phyloP scores from a whole-genome alignment of 2,888 invertebrate genomes.

The Amiota minor region DNA sequence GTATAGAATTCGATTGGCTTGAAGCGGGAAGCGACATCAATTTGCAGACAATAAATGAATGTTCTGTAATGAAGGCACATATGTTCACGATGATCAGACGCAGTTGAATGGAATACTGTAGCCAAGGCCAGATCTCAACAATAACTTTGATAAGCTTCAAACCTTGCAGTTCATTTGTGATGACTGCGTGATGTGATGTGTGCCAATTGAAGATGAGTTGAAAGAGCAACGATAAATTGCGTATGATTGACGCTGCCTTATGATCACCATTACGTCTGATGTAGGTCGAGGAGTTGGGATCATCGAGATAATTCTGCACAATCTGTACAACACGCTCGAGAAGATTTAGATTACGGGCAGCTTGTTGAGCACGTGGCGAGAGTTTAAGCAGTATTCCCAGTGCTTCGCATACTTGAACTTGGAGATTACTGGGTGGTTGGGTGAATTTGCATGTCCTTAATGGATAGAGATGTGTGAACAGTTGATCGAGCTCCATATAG shows the following conservation, averaged over 20 bases:
- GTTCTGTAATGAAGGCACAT: conserved; percentile 65
- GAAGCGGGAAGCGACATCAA: conserved; percentile 58
- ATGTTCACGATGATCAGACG: conserved; percentile 59
- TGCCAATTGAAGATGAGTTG: conserved; percentile 68
- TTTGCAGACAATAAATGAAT: conserved; percentile 69
- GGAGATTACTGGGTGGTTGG: conserved; percentile 45
- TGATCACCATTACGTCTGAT: conserved; percentile 66
- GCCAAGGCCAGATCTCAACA: conserved; percentile 70
- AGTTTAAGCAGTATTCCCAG: conserved; percentile 65
- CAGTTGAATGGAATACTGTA: conserved; percentile 63
- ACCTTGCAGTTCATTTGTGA: conserved; percentile 58
- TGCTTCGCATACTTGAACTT: conserved; percentile 61
- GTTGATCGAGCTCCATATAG: conserved; percentile 51
- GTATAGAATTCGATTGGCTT: conserved; percentile 61
- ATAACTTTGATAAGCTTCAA: conserved; percentile 53
- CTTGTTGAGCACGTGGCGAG: conserved; percentile 53
- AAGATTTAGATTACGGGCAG: conserved; percentile 57
- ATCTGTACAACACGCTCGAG: conserved; percentile 56
- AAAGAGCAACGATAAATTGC: conserved; percentile 61
- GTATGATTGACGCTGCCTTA: conserved; percentile 62
- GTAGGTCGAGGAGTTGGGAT: conserved; percentile 61
- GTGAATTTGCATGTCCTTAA: conserved; percentile 54
- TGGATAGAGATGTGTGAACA: conserved; percentile 58
- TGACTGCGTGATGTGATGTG: conserved; percentile 54
- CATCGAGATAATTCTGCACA: conserved; percentile 62